Evolutionary conservation across 2,113 vertebrate species (phyloP).

Genomic region (Dermatemys mawii): DNA sequence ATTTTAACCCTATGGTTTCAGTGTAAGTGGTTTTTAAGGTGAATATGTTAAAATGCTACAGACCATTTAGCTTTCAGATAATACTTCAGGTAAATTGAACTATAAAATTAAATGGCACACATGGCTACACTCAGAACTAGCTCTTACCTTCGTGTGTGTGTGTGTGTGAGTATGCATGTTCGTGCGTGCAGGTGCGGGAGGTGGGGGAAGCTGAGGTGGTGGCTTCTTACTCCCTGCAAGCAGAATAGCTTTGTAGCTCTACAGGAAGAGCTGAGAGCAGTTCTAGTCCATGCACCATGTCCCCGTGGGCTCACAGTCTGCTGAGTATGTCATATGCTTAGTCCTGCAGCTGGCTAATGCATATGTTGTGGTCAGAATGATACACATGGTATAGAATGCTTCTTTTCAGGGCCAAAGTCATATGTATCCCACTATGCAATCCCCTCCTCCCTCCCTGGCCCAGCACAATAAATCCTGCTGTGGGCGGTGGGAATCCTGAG

Average conservation of each 20-base stretch:
- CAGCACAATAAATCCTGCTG: conserved; percentile 30
- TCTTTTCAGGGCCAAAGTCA: conserved; percentile 4
- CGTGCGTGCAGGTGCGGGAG: neutral
- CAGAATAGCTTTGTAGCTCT: conserved; percentile 31
- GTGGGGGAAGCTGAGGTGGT: neutral
- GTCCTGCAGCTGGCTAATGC: conserved; percentile 12
- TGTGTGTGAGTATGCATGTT: no score
- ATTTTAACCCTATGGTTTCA: conserved; percentile 34
- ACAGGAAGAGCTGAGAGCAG: neutral
- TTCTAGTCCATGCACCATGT: neutral
- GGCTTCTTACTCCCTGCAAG: conserved; percentile 4
- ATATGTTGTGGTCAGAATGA: neutral
- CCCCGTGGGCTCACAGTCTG: neutral
- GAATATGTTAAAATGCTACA: conserved; percentile 28
- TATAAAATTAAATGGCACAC: conserved; percentile 31
- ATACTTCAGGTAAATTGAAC: conserved; percentile 28
- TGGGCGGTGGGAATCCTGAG: conserved; percentile 2
- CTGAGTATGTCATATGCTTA: neutral
- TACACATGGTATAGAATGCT: neutral
- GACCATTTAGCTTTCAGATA: conserved; percentile 48
- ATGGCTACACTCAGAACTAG: neutral
- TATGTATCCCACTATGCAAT: conserved; percentile 5
- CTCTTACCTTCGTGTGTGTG: neutral
- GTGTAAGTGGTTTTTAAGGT: conserved; percentile 36
- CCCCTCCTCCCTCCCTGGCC: neutral